Conservation (phyloP, 2,797 vertebrate genomes). For the Ptychobarbus kaznakovi region DNA sequence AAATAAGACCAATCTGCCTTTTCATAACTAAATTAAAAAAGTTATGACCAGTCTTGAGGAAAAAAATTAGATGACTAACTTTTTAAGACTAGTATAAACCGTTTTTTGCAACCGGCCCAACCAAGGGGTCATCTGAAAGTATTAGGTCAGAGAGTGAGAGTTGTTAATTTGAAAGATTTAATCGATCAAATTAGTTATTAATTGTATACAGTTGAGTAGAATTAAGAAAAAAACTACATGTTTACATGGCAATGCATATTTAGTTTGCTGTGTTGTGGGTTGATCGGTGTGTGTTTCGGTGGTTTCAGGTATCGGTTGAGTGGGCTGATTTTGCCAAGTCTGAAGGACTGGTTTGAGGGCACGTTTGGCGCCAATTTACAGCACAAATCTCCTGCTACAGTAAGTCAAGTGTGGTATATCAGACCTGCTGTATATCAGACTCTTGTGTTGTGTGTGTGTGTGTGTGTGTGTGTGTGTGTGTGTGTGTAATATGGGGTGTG, state of each 20-base stretch:
- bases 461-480: constrained; percentile 11
- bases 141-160: constrained; percentile 56
- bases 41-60: too few species aligned
- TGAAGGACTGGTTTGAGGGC: constrained; percentile 94
- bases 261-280: not conserved
- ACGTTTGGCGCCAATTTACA: constrained; percentile 90
- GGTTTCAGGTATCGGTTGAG: constrained; percentile 90
- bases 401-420: constrained; percentile 71
- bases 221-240: not conserved
- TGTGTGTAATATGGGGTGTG: not conserved
- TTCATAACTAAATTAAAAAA: not conserved
- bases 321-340: constrained; percentile 89
- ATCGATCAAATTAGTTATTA: not conserved
- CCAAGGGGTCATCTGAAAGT: constrained; percentile 61
- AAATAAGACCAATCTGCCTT: not conserved
- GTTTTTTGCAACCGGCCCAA: not conserved
- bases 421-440: not conserved
- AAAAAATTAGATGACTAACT: not conserved
- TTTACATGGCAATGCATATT: not conserved
- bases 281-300: not conserved
- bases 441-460: too few species aligned
- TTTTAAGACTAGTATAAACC: not conserved
- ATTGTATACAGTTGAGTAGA: not conserved
- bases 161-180: constrained; percentile 1
- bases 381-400: constrained; percentile 90